Evolutionary conservation across 2,113 vertebrate species (phyloP).

Genomic region (Sardina pilchardus): DNA sequence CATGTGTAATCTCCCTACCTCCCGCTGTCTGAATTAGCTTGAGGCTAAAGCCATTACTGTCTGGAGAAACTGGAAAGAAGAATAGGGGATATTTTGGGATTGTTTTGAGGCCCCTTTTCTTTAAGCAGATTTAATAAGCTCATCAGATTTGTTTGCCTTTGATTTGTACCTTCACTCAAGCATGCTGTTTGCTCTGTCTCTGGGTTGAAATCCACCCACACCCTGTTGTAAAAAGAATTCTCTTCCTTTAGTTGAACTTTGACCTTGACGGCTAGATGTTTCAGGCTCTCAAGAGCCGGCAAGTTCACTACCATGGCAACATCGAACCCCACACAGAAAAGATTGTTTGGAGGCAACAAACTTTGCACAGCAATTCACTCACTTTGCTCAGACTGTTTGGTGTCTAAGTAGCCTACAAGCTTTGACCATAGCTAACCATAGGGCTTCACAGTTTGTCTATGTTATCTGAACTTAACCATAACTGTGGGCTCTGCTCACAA

Average conservation of each 20-base stretch:
- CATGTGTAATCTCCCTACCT: neutral
- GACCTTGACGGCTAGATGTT: constrained; percentile 15
- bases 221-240: constrained; percentile 35
- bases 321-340: constrained; percentile 25
- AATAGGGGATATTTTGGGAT: neutral
- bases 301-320: constrained; percentile 36
- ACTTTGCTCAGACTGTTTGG: neutral
- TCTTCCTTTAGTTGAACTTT: constrained; percentile 38
- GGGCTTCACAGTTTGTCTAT: neutral
- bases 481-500: constrained; percentile 52
- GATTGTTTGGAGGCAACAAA: constrained; percentile 15
- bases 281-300: constrained; percentile 21
- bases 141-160: neutral
- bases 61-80: neutral
- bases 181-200: neutral
- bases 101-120: neutral
- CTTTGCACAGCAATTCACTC: constrained; percentile 4
- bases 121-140: neutral
- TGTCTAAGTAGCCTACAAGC: neutral
- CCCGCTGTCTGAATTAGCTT: neutral
- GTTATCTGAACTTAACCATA: constrained; percentile 50
- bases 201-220: neutral
- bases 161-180: neutral
- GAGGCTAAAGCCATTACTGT: neutral
- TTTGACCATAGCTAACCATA: neutral